Evolutionary conservation across 2,113 vertebrate genomes (phyloP), one percentile per base, ranked within the genome.

Genomic region (Charina bottae): DNA sequence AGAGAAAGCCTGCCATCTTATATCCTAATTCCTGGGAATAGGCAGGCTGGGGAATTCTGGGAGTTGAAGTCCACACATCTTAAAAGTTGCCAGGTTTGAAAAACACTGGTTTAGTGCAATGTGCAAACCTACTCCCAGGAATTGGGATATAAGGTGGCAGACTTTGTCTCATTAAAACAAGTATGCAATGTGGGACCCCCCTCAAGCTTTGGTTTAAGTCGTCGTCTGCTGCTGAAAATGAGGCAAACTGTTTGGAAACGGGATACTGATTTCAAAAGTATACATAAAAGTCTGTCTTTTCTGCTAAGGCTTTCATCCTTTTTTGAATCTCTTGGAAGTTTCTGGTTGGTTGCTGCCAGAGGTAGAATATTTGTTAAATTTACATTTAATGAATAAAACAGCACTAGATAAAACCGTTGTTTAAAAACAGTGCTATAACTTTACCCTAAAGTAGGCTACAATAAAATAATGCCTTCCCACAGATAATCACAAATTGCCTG

Each of bases 401-500:
- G 62, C 42, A 33, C 7, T 19, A 89, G 26, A 53, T 68, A 68
- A 68, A 89, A 68, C 60, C 17, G 54, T 55, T 86, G 54, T 86
- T 86, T 55, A 86, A 86, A 55, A 54, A 55, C 88, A 68, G 46
- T 54, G 28, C 28, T n/a, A 54, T 62, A 90, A 53, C 86, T 72
- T 68, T 4, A 58, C 55, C 54, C 62, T 28, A 49, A 58, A 58
- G 55, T 3, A 58, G 54, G 87, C 46, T 54, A 21, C 8, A 86
- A 64, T 64, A 86, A 60, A 53, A 62, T 54, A n/a, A 21, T 68
- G 59, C 21, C 58, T 91, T 53, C 15, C 49, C 54, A 24, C 46
- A 59, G 86, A 78, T 46, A 83, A 56, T 33, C 49, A 91, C 28
- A 91, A 68, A 56, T 42, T 87, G n/a, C 84, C 53, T 68, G n/a